Evolutionary conservation across 2,113 vertebrate species (phyloP).

Genomic region (Accipiter virgatus): DNA sequence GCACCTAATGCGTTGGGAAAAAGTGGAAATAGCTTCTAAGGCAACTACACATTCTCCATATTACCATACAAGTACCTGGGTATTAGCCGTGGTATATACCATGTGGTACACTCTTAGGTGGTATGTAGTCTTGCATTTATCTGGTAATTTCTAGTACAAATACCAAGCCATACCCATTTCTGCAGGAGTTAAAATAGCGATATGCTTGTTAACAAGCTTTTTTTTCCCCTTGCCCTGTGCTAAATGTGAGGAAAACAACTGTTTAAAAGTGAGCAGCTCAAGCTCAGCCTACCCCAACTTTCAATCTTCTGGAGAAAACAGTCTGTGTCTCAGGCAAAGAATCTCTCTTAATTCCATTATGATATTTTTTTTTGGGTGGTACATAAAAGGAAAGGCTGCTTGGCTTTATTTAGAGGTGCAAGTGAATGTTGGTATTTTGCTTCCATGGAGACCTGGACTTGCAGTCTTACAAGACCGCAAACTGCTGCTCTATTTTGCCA

Average conservation of each 20-base stretch:
- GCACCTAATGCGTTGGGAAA: not conserved
- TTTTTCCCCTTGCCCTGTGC: not conserved
- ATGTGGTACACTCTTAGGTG: not conserved
- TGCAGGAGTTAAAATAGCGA: not conserved
- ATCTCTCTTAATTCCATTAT: not conserved
- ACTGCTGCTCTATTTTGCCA: not conserved
- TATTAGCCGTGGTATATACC: not conserved
- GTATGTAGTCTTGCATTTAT: not conserved
- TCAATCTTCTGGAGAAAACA: not conserved
- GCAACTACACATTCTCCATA: not conserved
- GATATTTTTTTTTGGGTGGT: not conserved
- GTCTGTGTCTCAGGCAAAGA: not conserved
- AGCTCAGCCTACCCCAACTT: not conserved
- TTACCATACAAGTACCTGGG: not conserved
- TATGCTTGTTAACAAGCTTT: not conserved
- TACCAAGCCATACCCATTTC: not conserved
- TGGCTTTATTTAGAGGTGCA: not conserved
- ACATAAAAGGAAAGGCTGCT: not conserved
- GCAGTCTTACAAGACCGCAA: not conserved
- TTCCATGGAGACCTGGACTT: constrained; percentile 37
- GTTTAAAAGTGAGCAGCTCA: not conserved
- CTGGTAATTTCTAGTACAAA: not conserved
- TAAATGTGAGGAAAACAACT: not conserved
- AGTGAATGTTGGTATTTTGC: constrained; percentile 20
- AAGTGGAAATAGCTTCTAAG: not conserved